These are phyloP conservation scores for Rhynchotus rufescens DNA, from an alignment of 2,797 vertebrate genomes.

Conservation along the genomic window DNA sequence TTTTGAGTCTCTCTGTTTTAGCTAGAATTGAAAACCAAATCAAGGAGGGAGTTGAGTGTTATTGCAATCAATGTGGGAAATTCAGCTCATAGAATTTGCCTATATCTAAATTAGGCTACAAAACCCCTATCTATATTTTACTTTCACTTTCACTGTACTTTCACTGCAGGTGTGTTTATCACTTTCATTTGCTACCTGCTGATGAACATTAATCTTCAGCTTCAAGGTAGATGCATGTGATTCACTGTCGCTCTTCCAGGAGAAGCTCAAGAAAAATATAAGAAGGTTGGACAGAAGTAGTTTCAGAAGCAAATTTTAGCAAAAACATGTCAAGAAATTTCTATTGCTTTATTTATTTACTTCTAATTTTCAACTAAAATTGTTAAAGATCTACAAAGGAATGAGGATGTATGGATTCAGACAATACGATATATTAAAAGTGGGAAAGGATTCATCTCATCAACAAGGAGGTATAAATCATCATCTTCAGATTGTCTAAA, in stretches of 20 bases:
- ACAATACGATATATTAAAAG: no score
- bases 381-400: background rate
- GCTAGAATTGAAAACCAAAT: background rate
- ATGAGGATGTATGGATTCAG: background rate
- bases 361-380: background rate
- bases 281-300: background rate
- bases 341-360: background rate
- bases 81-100: background rate
- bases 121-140: background rate
- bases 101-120: background rate
- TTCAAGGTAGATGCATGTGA: background rate
- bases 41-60: background rate
- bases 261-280: background rate
- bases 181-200: background rate
- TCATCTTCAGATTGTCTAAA: no score
- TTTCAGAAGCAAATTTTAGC: background rate
- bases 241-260: background rate
- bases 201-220: background rate
- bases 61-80: background rate
- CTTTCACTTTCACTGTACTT: background rate
- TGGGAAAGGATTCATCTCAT: background rate
- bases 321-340: background rate
- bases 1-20: background rate
- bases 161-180: background rate
- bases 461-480: background rate